Conservation (phyloP, 2,797 vertebrate species). For the Cichlasoma orientale region DNA sequence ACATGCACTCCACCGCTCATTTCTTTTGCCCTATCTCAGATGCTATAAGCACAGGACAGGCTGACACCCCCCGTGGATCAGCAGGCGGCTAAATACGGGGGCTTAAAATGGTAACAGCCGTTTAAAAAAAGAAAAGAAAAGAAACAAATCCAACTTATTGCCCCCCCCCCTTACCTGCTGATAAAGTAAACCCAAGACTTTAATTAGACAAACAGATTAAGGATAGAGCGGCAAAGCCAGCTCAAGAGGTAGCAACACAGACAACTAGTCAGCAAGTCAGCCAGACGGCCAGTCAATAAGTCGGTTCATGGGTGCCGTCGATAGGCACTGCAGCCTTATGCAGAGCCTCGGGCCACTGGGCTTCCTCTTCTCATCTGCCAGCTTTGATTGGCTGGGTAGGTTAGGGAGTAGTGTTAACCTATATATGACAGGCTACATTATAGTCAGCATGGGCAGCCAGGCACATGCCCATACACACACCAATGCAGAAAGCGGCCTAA, state of each 20-base stretch:
- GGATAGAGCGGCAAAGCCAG: slow-evolving; percentile 26
- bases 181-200: slow-evolving; percentile 55
- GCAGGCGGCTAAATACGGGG: slow-evolving; percentile 50
- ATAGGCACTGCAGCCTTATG: slow-evolving; percentile 76
- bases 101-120: slow-evolving; percentile 63
- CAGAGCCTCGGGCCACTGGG: slow-evolving; percentile 56
- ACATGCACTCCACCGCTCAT: not conserved
- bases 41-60: not conserved
- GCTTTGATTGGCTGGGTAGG: slow-evolving; percentile 81
- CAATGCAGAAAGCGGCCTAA: slow-evolving; percentile 18
- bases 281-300: slow-evolving; percentile 68
- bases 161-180: slow-evolving; percentile 47
- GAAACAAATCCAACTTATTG: slow-evolving; percentile 59
- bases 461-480: slow-evolving; percentile 47
- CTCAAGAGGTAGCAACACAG: slow-evolving; percentile 55
- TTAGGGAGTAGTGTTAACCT: slow-evolving; percentile 86
- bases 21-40: not conserved
- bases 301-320: slow-evolving; percentile 73
- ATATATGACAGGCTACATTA: slow-evolving; percentile 90
- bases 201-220: slow-evolving; percentile 69
- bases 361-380: slow-evolving; percentile 56
- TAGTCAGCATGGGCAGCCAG: slow-evolving; percentile 82
- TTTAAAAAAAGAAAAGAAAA: not conserved
- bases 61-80: slow-evolving; percentile 19
- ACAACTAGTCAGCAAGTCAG: slow-evolving; percentile 70